phyloP scores from a whole-genome alignment of 53 echinoderm and acorn worm species.

The Mesocentrotus franciscanus region DNA sequence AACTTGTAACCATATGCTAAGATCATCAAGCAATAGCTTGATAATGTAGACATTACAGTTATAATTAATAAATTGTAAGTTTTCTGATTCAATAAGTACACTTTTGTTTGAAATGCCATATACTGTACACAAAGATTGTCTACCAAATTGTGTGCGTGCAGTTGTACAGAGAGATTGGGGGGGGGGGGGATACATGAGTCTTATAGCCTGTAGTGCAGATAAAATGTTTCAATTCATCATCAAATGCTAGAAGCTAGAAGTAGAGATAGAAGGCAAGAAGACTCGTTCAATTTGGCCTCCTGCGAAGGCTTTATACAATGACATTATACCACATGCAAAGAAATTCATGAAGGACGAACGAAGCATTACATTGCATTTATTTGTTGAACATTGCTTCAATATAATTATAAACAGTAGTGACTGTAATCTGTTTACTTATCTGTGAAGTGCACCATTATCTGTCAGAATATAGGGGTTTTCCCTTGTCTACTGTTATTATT shows the following conservation, averaged over 20 bases:
- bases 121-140: too few species aligned
- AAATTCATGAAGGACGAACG: not conserved
- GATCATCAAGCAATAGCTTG: not conserved
- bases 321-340: not conserved
- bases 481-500: not conserved
- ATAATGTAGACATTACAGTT: not conserved
- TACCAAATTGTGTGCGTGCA: too few species aligned
- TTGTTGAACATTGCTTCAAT: not conserved
- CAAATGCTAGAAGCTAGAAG: too few species aligned
- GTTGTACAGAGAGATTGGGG: too few species aligned
- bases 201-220: not conserved
- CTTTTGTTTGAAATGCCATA: not conserved
- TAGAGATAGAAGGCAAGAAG: not conserved
- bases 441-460: not conserved
- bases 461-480: not conserved
- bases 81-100: too few species aligned
- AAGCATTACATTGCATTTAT: not conserved
- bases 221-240: not conserved
- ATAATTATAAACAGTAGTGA: not conserved
- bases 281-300: not conserved
- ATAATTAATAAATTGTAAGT: not conserved
- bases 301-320: not conserved
- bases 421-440: not conserved
- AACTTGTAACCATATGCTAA: not conserved
- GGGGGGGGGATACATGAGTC: not conserved